Conservation (phyloP, 2,888 invertebrate genomes). For the Caenorhabditis doughertyi region DNA sequence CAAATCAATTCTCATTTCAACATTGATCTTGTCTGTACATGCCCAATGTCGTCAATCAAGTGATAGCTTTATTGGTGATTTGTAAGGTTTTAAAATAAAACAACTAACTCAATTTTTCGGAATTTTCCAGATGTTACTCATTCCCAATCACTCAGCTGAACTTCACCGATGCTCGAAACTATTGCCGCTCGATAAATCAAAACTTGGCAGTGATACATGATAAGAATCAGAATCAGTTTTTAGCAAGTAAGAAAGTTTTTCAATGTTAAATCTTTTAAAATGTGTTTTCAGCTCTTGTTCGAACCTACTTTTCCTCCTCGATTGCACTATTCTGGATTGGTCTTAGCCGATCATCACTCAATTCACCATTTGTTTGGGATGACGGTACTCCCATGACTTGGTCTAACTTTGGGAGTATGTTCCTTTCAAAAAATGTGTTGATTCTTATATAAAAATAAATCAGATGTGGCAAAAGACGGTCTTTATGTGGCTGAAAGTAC, state of each 20-base stretch:
- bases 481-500: constrained; percentile 10
- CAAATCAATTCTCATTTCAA: too few species aligned
- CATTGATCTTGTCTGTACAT: neutral
- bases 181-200: neutral
- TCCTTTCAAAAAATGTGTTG: too few species aligned
- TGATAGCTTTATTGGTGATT: neutral
- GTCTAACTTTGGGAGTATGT: constrained; percentile 33
- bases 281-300: neutral
- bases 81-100: neutral
- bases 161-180: neutral
- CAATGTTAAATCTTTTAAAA: neutral
- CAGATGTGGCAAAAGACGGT: neutral
- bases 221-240: neutral
- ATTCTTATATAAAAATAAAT: neutral
- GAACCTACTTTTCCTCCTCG: neutral
- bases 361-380: constrained; percentile 22
- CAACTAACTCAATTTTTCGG: neutral
- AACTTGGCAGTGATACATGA: neutral
- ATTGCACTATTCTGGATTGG: neutral
- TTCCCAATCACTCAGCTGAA: neutral
- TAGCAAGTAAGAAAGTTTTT: neutral
- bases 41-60: neutral
- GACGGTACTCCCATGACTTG: constrained; percentile 23
- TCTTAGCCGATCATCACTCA: constrained; percentile 12
- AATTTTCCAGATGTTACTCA: neutral